These are phyloP conservation scores for Nylanderia fulva DNA, from an alignment of 1,140 invertebrate genomes.

Conservation along the genomic window DNA sequence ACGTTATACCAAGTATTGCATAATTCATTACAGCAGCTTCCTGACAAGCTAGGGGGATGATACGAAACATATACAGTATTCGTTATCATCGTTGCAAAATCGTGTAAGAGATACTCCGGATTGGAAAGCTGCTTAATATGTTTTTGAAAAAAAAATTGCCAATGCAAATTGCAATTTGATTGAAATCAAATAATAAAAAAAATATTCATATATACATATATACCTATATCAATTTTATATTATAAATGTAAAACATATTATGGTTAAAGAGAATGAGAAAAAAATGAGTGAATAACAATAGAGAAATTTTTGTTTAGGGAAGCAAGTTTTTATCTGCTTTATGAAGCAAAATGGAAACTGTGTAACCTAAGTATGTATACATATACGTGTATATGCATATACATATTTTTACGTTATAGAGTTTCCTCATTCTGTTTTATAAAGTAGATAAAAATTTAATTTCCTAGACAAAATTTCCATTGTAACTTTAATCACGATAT, in stretches of 20 bases:
- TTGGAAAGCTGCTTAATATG: constrained; percentile 9
- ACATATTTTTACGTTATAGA: neutral
- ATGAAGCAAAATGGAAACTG: too few relatives aligned
- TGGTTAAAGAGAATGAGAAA: neutral
- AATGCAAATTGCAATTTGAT: constrained; percentile 1
- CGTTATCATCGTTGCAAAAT: neutral
- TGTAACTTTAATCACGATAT: neutral
- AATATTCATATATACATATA: neutral
- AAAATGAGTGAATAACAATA: too few relatives aligned
- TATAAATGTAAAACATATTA: neutral
- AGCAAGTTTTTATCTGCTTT: too few relatives aligned
- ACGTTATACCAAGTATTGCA: constrained; percentile 12
- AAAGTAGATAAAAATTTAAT: neutral
- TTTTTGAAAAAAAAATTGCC: neutral
- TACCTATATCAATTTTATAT: neutral
- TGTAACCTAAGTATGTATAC: too few relatives aligned
- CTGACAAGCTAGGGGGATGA: neutral
- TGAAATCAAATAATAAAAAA: constrained; percentile 16
- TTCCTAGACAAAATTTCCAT: neutral
- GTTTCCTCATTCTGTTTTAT: constrained; percentile 4
- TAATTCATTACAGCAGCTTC: constrained; percentile 34
- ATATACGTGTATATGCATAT: too few relatives aligned
- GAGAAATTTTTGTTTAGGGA: too few relatives aligned
- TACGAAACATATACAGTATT: neutral
- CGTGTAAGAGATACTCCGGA: neutral